phyloP scores from a whole-genome alignment of 2,797 vertebrate genomes.

The Capromys pilorides region DNA sequence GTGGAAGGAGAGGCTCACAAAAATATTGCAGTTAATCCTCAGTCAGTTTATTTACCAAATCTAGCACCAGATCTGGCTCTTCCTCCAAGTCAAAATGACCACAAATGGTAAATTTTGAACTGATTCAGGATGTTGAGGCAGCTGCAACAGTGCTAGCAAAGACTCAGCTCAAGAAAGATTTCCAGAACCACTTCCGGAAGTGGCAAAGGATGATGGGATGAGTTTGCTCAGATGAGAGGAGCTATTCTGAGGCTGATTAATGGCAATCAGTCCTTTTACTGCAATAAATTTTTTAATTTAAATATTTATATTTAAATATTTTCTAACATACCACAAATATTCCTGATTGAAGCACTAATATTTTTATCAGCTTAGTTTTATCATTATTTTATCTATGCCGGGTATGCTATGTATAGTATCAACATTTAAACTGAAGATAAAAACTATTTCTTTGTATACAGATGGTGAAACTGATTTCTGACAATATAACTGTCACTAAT shows the following conservation, averaged over 20 bases:
- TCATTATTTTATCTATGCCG: background rate
- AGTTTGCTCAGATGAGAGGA: background rate
- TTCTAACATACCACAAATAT: background rate
- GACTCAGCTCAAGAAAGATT: background rate
- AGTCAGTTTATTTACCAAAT: background rate
- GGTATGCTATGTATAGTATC: background rate
- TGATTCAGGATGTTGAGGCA: background rate
- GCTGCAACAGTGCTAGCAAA: background rate
- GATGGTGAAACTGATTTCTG: constrained; percentile 14
- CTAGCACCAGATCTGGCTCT: background rate
- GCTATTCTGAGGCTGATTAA: background rate
- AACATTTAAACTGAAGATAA: background rate
- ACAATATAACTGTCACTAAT: background rate
- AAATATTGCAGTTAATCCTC: background rate
- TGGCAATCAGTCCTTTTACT: background rate
- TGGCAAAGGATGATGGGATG: background rate
- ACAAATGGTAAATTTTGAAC: background rate
- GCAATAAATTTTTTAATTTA: background rate
- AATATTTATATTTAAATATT: background rate
- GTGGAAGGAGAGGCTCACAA: background rate
- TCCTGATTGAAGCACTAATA: background rate
- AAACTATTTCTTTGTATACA: background rate
- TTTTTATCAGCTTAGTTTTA: constrained; percentile 34
- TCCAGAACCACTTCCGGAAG: background rate
- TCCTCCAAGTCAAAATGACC: background rate